Percentiles rank a stretch among this genome's conserved stretches.
Conservation (phyloP, 2,113 vertebrate genomes). For the Burhinus bistriatus region DNA sequence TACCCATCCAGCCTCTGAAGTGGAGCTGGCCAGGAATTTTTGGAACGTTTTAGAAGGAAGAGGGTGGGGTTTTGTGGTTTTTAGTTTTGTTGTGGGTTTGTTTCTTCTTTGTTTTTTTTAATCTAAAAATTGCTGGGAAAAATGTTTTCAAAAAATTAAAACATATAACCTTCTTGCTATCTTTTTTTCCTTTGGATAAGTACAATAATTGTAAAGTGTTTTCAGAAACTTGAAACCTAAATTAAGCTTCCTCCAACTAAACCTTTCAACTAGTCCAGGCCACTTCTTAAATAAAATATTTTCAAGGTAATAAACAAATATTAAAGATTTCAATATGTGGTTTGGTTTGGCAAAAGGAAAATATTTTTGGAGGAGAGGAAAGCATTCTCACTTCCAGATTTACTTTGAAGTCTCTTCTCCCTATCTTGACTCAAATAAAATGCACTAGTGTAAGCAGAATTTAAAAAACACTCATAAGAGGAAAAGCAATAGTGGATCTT, state of each 20-base stretch:
- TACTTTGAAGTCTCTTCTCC: neutral
- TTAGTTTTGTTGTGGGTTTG: neutral
- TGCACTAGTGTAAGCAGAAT: neutral
- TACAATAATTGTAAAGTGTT: neutral
- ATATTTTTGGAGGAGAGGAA: neutral
- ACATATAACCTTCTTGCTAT: neutral
- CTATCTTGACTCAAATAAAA: neutral
- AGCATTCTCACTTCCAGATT: neutral
- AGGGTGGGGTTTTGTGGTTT: neutral
- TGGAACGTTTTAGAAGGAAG: neutral
- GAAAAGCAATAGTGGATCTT: neutral
- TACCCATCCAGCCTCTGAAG: neutral
- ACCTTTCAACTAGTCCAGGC: neutral
- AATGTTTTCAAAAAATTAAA: neutral
- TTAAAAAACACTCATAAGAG: neutral
- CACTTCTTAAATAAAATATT: neutral
- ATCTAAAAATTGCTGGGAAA: neutral
- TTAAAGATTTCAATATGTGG: neutral
- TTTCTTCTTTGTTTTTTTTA: neutral
- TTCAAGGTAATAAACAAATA: neutral
- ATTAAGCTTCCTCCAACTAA: neutral
- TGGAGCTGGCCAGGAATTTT: neutral
- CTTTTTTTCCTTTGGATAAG: neutral
- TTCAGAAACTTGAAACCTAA: neutral
- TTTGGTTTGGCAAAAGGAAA: neutral